These are phyloP conservation scores for Dolichallabes microphthalmus DNA, from an alignment of 2,113 vertebrate genomes.

Conservation along the genomic window DNA sequence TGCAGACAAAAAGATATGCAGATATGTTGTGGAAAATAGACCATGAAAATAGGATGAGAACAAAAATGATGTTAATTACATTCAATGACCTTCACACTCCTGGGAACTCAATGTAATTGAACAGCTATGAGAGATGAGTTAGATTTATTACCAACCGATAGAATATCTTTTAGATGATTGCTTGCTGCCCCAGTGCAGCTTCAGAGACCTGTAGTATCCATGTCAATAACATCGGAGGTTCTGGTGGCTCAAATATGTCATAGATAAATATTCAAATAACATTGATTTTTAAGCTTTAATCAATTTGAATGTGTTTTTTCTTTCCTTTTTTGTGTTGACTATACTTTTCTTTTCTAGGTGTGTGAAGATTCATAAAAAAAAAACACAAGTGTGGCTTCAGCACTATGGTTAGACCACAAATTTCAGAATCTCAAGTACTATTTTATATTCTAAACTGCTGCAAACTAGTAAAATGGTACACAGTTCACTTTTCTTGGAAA, in stretches of 20 bases:
- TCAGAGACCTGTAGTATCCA: not conserved
- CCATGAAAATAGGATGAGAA: not conserved
- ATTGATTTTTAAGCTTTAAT: not conserved
- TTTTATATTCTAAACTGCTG: not conserved
- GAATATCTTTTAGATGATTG: not conserved
- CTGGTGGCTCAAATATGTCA: not conserved
- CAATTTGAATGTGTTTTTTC: not conserved
- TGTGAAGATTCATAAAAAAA: not conserved
- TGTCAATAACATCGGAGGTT: not conserved
- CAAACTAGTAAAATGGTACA: not conserved
- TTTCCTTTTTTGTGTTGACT: not conserved
- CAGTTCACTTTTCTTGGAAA: not conserved
- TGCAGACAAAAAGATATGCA: not conserved
- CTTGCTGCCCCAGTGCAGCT: not conserved
- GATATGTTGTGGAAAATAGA: not conserved
- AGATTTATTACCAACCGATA: not conserved
- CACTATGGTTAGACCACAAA: not conserved
- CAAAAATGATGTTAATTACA: not conserved
- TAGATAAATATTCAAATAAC: not conserved
- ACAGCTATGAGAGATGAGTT: not conserved
- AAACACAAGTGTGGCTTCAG: not conserved
- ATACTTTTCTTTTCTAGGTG: not conserved
- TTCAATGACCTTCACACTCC: not conserved
- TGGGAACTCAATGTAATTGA: not conserved
- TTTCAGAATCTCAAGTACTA: not conserved